Percentiles rank a stretch among this genome's conserved stretches.
These are phyloP conservation scores for Telmatochromis sp. DNA, from an alignment of 2,113 vertebrate genomes.

Conservation along the genomic window DNA sequence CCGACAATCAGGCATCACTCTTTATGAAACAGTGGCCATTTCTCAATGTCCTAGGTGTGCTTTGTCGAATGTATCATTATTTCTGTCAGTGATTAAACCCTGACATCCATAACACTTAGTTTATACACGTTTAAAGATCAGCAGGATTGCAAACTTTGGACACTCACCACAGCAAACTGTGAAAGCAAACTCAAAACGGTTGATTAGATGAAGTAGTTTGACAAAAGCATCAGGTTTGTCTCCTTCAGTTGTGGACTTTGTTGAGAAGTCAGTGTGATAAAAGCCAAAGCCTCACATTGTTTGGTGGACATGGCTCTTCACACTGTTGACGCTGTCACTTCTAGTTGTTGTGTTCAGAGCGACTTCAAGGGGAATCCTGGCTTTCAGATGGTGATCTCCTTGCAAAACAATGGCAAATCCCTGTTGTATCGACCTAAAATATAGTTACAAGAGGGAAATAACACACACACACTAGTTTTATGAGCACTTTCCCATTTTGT, in stretches of 20 bases:
- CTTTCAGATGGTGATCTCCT: slow-evolving; percentile 1
- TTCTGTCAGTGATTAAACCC: slow-evolving; percentile 11
- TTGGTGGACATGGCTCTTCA: not conserved
- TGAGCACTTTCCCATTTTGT: slow-evolving; percentile 70
- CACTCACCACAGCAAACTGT: not conserved
- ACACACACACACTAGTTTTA: slow-evolving; percentile 34
- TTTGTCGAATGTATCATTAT: slow-evolving; percentile 50
- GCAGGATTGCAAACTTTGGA: slow-evolving; percentile 47
- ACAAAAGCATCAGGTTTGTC: not conserved
- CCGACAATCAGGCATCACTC: slow-evolving; percentile 66
- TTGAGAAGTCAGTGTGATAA: not conserved
- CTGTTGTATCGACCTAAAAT: not conserved
- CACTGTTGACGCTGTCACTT: not conserved
- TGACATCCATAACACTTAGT: slow-evolving; percentile 4
- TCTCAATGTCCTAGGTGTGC: slow-evolving; percentile 32
- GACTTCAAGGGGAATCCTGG: slow-evolving; percentile 23
- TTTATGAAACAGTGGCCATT: slow-evolving; percentile 40
- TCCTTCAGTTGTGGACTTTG: not conserved
- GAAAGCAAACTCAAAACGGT: not conserved
- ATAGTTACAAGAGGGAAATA: slow-evolving; percentile 3
- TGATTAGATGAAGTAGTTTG: not conserved
- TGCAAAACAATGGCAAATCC: slow-evolving; percentile 30
- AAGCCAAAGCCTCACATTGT: slow-evolving; percentile 39
- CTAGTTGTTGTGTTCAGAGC: not conserved
- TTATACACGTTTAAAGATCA: not conserved